Evolutionary conservation across 1,140 invertebrate genomes (phyloP), one percentile per base, ranked within the genome.

Genomic region (Archivesica marissinica): DNA sequence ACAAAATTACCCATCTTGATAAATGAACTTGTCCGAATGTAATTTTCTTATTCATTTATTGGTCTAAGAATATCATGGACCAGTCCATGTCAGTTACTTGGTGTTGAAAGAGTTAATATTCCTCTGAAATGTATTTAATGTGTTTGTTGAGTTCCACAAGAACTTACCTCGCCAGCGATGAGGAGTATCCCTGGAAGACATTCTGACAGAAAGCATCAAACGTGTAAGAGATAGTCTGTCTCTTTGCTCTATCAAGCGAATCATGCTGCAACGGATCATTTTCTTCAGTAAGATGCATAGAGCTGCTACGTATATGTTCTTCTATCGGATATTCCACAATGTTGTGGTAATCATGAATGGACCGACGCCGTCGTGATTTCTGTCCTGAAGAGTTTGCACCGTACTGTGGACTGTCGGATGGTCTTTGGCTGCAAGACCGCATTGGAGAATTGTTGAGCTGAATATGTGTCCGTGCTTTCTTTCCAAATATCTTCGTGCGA

Each of bases 341-440:
- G 7, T 76, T n/a, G 15, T 56, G 25, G 13, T 38, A n/a, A 39
- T 56, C 74, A 78, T 59, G 39, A 28, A 72, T 13, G 0, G 68
- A 72, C 28, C 76, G 39, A 30, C 70, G 30, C 2, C 76, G 52
- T 61, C 76, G 4, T 30, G 54, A 47, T 7, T 41, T 54, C 38
- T 15, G 2, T 7, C 30, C 54, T 20, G 56, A 39, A 33, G 68
- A 28, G 11, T 20, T 41, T 15, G 52, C 2, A n/a, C 66, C 76
- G 47, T 41, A 78, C 56, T 78, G 76, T 30, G 76, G 76, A 39
- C 76, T 78, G 41, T 83, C 80, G n/a, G 80, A 83, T 0, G 70
- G 47, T 47, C 70, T 11, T 28, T 61, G 80, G 50, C 59, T 23
- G n/a, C 80, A 83, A 20, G 68, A 72, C 25, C 56, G 38, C 30